Evolutionary conservation across 2,888 invertebrate genomes (phyloP).

Genomic region (Polydrusus cervinus): DNA sequence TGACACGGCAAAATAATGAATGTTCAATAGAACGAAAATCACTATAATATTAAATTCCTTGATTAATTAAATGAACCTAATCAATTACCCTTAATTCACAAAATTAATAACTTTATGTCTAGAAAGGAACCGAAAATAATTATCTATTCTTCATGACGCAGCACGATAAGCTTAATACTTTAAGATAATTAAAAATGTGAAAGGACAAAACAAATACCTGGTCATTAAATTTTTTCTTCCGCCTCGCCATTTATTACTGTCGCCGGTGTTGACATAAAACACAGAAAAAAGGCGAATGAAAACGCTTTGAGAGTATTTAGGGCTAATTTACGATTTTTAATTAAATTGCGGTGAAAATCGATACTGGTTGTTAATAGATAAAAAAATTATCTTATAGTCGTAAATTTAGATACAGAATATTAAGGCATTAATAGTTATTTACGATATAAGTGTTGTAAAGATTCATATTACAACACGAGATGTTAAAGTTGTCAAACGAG

Average conservation of each 20-base stretch:
- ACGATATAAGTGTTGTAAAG: too few species aligned
- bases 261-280: conserved; percentile 17
- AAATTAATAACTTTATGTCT: background rate
- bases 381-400: background rate
- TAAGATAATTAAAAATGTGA: conserved; percentile 17
- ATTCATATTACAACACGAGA: too few species aligned
- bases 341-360: conserved; percentile 18
- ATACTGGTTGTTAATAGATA: background rate
- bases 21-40: too few species aligned
- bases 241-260: conserved; percentile 16
- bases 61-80: too few species aligned
- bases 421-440: background rate
- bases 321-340: conserved; percentile 26
- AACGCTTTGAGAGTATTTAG: conserved; percentile 7
- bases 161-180: conserved; percentile 3
- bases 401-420: background rate
- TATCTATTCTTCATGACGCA: conserved; percentile 2
- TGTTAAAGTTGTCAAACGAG: too few species aligned
- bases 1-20: too few species aligned
- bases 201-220: conserved; percentile 16
- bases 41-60: too few species aligned
- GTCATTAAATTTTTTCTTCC: conserved; percentile 24
- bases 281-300: conserved; percentile 2
- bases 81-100: background rate
- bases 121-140: background rate